Evolutionary conservation across 2,113 vertebrate species (phyloP), one percentile per base, ranked within the genome.

Genomic region (Neotoma lepida): DNA sequence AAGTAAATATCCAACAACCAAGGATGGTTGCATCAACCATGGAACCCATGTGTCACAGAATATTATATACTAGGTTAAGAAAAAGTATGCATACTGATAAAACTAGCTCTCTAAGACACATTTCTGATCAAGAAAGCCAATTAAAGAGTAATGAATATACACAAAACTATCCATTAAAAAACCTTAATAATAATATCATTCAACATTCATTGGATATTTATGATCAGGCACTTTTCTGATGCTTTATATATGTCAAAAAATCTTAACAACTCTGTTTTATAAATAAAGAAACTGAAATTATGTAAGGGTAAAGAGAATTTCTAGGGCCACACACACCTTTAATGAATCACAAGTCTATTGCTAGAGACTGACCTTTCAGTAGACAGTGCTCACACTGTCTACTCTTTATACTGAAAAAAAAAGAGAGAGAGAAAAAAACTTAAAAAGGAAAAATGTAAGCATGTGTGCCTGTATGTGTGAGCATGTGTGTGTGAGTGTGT

Each of bases 121-220:
- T 41, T 66, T 78, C 58, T 90, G 54, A 66, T 17, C 66, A 64
- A 76, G 84, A 89, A 73, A 68, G 18, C 18, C 41, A 84, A 66
- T 63, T 54, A 94, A 1, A 63, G 56, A 88, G n/a, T 39, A 78
- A 78, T 51, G 51, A 61, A 70, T 51, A 61, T n/a, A 28, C 28
- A 77, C 73, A n/a, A 56, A 93, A 82, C 74, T 90, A 90, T 7
- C 54, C 17, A 91, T 41, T 82, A 41, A 41, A 49, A 90, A 91
- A 68, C 4, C 24, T 24, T 66, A 63, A 28, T 33, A 28, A 54
- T 74, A 82, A 35, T 28, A 87, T 41, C 12, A 74, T 22, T 35
- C 49, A 63, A 85, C 4, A 85, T 51, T 71, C 15, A 51, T 33
- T 81, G 35, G 56, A 6, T 49, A 1, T 95, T 74, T 88, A 46